Conservation (phyloP, 2,113 vertebrate genomes). For the Chionodraco myersi region DNA sequence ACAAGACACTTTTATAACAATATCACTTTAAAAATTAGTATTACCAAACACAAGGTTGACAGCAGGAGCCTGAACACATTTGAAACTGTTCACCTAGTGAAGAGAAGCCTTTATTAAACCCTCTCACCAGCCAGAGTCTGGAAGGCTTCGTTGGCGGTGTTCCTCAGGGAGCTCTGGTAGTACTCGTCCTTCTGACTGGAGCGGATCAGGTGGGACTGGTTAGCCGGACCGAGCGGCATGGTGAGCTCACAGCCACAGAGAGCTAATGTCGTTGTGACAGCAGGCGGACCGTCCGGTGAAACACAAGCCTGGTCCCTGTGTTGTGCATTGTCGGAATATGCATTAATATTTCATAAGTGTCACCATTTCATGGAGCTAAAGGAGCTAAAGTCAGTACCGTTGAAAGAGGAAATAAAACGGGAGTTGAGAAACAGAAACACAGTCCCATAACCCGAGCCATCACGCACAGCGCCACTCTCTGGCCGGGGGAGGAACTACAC, state of each 20-base stretch:
- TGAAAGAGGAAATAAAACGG: not conserved
- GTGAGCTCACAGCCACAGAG: not conserved
- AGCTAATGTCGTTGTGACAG: not conserved
- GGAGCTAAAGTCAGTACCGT: not conserved
- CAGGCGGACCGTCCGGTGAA: not conserved
- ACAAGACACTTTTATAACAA: not conserved
- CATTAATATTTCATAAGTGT: not conserved
- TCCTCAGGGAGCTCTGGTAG: slow-evolving; percentile 87
- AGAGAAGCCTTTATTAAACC: not conserved
- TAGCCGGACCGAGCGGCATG: slow-evolving; percentile 83
- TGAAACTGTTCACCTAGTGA: no score
- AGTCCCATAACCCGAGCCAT: not conserved
- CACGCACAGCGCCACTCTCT: not conserved
- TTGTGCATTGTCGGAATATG: not conserved
- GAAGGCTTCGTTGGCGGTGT: slow-evolving; percentile 86
- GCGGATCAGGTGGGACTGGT: slow-evolving; percentile 88
- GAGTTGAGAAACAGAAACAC: not conserved
- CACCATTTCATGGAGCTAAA: not conserved
- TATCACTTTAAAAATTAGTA: not conserved
- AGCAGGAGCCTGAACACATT: not conserved
- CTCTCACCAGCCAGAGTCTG: slow-evolving; percentile 88
- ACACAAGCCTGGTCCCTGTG: not conserved
- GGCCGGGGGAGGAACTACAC: not conserved
- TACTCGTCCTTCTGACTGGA: slow-evolving; percentile 92
- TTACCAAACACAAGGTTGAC: not conserved